Base-by-base conservation (phyloP, 1,140 invertebrate genomes). In the Aphelinus certus region DNA sequence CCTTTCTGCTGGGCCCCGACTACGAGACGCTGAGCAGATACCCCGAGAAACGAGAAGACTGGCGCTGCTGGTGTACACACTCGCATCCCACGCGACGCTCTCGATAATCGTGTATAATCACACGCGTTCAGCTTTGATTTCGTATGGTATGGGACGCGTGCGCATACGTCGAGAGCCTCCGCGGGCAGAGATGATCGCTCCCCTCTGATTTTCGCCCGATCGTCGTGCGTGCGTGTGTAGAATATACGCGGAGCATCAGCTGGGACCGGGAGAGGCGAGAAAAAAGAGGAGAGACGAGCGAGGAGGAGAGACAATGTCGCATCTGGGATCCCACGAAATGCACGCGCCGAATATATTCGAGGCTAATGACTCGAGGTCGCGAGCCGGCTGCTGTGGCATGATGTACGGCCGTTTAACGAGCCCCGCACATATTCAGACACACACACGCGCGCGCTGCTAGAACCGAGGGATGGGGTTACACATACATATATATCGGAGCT, bases 341-440 rank as follows among this genome's bases (percentile, higher is more conserved):
- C 47, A 69, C 7, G 63, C 64, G 61, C 55, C 67, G 74, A 79
- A 26, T 26, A 79, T 78, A 78, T 78, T 73, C 58, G 55, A 45
- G 66, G 65, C 80, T 81, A 81, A 74, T 74, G 72, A 74, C 72
- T 49, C 66, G 47, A 60, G 26, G 57, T 26, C 5, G 58, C n/a
- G 7, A 56, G 10, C 43, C 55, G n/a, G 42, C 43, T 48, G 55
- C 77, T 76, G 71, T 53, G 46, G 77, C 73, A 83, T 82, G 81
- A 83, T 83, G 76, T 80, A 83, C 80, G 78, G 79, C 78, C 76
- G 65, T 83, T 83, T 83, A 83, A 83, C 80, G 81, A 82, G 76
- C 79, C 76, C 76, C 63, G 26, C 26, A 26, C 26, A 26, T 26
- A 26, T 26, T 26, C 26, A 26, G 26, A 26, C 26, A 26, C 26